Evolutionary conservation across 2,113 vertebrate species (phyloP).

Genomic region (Pseudolaguvia tuberculata): DNA sequence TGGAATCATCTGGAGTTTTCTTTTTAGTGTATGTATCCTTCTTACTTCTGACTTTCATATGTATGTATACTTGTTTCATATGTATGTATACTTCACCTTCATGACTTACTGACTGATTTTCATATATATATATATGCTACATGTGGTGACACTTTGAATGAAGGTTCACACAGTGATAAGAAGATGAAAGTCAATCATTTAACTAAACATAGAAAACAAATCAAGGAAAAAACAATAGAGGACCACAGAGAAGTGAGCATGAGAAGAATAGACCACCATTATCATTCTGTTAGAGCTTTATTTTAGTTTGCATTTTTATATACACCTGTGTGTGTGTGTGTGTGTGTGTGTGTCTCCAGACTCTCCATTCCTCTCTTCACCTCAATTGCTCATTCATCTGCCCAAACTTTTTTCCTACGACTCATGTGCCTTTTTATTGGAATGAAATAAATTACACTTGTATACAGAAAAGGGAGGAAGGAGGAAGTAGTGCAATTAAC

Average conservation of each 20-base stretch:
- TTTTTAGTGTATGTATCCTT: too few relatives aligned
- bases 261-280: neutral
- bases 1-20: too few relatives aligned
- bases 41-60: too few relatives aligned
- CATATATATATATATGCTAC: too few relatives aligned
- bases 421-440: conserved; percentile 13
- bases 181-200: conserved; percentile 8
- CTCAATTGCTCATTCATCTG: conserved; percentile 16
- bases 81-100: too few relatives aligned
- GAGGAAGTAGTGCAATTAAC: conserved; percentile 23
- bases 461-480: conserved; percentile 17
- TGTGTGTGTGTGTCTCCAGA: neutral
- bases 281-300: neutral
- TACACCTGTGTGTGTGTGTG: neutral
- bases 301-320: neutral
- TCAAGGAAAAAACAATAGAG: neutral
- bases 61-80: too few relatives aligned
- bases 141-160: too few relatives aligned
- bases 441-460: conserved; percentile 27
- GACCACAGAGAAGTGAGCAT: neutral
- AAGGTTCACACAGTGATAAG: conserved; percentile 4
- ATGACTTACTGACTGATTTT: too few relatives aligned
- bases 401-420: neutral
- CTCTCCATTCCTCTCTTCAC: neutral
- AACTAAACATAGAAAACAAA: neutral